Evolutionary conservation across 2,888 invertebrate species (phyloP).

Genomic region (Physocephala rufipes): DNA sequence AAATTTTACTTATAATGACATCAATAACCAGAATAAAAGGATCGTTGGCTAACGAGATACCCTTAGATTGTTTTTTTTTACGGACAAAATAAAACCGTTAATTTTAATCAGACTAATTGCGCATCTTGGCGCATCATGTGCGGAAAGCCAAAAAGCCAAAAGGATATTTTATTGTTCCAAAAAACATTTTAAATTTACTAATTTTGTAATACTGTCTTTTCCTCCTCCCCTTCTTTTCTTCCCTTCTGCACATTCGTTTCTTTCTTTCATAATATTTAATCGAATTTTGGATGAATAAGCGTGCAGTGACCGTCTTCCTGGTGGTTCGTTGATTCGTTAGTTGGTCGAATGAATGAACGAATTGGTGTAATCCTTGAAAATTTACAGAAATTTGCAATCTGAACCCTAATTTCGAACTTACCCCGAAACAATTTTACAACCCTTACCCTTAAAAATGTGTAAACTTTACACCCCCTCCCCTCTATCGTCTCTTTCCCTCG

Average conservation of each 20-base stretch:
- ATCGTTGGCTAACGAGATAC: background rate
- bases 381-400: slow-evolving; percentile 16
- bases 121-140: too few species aligned
- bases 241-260: background rate
- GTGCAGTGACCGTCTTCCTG: too few species aligned
- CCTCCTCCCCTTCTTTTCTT: background rate
- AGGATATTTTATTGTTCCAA: too few species aligned
- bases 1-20: background rate
- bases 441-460: background rate
- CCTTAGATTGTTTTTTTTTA: too few species aligned
- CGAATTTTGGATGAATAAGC: too few species aligned
- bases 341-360: too few species aligned
- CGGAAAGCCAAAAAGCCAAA: too few species aligned
- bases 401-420: background rate
- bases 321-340: too few species aligned
- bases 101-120: too few species aligned
- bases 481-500: background rate
- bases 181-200: background rate
- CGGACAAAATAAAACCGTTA: too few species aligned
- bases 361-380: too few species aligned
- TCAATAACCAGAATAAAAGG: background rate
- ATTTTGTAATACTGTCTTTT: background rate
- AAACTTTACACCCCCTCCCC: background rate
- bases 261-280: too few species aligned
- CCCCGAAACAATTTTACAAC: background rate